Conservation (phyloP, 2,797 vertebrate genomes). For the Poecilia velifera region DNA sequence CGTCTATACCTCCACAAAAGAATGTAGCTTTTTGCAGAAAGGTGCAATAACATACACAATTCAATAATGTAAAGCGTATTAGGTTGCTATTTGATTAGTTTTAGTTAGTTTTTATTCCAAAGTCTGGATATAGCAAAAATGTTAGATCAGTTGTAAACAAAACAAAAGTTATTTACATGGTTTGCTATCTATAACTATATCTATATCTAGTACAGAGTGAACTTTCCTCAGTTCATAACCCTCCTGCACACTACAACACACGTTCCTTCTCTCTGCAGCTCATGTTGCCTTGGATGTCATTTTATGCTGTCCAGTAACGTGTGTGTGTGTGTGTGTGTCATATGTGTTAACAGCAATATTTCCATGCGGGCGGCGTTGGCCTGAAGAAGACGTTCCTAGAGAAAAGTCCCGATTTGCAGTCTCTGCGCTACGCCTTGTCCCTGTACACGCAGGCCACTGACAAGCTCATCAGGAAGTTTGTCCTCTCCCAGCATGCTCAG, state of each 20-base stretch:
- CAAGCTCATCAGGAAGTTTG: slow-evolving; percentile 97
- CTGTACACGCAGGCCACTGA: slow-evolving; percentile 98
- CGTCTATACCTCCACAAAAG: not conserved
- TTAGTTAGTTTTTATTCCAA: not conserved
- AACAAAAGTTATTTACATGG: not conserved
- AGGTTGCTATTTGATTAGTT: not conserved
- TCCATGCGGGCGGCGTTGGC: slow-evolving; percentile 94
- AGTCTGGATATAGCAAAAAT: not conserved
- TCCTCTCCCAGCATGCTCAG: slow-evolving; percentile 91
- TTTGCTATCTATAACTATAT: not conserved
- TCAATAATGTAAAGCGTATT: not conserved
- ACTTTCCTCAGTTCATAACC: not conserved
- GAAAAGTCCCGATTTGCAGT: slow-evolving; percentile 96
- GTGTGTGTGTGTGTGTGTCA: not conserved
- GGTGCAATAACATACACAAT: not conserved
- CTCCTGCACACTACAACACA: not conserved
- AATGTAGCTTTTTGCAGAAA: not conserved
- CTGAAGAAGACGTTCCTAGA: slow-evolving; percentile 98
- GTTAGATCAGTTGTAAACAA: not conserved
- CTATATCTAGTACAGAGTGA: not conserved
- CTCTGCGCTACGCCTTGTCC: slow-evolving; percentile 93
- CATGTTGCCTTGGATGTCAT: not conserved
- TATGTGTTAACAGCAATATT: slow-evolving; percentile 88
- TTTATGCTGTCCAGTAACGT: not conserved
- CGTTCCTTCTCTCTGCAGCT: no score